Evolutionary conservation across 2,888 invertebrate species (phyloP).

Genomic region (Idaea straminata): DNA sequence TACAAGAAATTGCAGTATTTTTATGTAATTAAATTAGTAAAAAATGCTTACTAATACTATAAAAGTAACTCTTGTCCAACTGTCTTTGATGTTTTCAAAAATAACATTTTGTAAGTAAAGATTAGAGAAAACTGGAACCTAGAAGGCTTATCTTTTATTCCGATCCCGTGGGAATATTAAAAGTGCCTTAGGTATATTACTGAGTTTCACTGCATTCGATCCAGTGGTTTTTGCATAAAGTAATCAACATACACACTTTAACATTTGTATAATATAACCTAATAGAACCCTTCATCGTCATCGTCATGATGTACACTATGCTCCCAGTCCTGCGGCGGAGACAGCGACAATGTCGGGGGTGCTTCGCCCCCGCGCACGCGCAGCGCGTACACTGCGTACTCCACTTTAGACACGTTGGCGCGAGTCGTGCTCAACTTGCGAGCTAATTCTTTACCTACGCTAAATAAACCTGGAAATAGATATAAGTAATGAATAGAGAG

Average conservation of each 20-base stretch:
- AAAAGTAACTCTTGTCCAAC: too few species aligned
- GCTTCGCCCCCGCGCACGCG: conserved; percentile 90
- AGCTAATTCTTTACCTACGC: conserved; percentile 78
- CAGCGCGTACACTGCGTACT: conserved; percentile 90
- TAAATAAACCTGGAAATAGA: conserved; percentile 45
- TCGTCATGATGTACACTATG: conserved; percentile 56
- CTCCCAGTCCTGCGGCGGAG: conserved; percentile 28
- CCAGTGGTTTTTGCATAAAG: too few species aligned
- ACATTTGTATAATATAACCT: conserved; percentile 83
- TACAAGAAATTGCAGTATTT: too few species aligned
- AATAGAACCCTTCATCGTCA: conserved; percentile 65
- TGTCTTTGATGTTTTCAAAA: too few species aligned
- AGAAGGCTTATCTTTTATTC: too few species aligned
- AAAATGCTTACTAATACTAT: too few species aligned
- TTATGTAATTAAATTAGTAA: too few species aligned
- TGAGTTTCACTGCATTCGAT: too few species aligned
- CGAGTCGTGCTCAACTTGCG: conserved; percentile 86
- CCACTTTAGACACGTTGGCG: conserved; percentile 90
- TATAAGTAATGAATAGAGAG: not conserved
- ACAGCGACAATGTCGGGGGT: conserved; percentile 74
- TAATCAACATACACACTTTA: not conserved
- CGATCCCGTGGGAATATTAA: not conserved
- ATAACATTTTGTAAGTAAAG: too few species aligned
- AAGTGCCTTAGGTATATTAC: not conserved
- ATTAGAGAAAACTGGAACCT: too few species aligned